Base-by-base conservation (phyloP, 2,888 invertebrate species). In the Drosophila cognata region DNA sequence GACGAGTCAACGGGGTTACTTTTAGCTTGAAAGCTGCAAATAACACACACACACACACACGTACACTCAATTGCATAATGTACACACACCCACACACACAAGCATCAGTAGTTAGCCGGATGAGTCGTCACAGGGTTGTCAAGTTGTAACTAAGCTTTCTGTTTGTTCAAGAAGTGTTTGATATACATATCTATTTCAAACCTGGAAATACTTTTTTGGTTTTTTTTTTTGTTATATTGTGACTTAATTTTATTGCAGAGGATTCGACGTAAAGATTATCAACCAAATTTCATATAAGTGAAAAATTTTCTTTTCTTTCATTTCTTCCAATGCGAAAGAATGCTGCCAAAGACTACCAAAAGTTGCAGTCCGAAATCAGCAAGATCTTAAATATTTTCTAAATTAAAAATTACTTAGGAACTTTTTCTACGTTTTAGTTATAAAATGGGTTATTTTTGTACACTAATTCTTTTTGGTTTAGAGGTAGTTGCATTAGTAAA, bases 11-110 rank as follows among this genome's bases (percentile, higher is more conserved):
- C 62, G 76, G 76, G 80, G 76, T 68, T 78, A 64, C 57, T 56
- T 38, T 38, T 53, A 66, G 31, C 59, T 62, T 50, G 25, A 60
- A 77, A 35, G 63, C 74, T 78, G 43, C 18, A 51, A 72, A 59
- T 62, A 62, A 72, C n/a, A 31, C 53, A n/a, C 13, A n/a, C n/a
- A 51, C 35, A 29, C 18, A 8, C 53, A 25, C 31, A 48, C 53
- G 10, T 13, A 51, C 46, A 64, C 48, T 25, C 68, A 84, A 77
- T 77, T 80, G 76, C 80, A 80, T 79, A 82, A 79, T 71, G 57
- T 59, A 46, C 41, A 62, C 18, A 50, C 28, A 31, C 4, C 11
- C 36, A 29, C 38, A 56, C 28, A 41, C 38, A 38, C 56, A 38
- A 13, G 21, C 36, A 38, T 64, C 50, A 29, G 69, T 48, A 43